Base-by-base conservation (phyloP, 2,113 vertebrate species). In the Malurus alboscapulatus region DNA sequence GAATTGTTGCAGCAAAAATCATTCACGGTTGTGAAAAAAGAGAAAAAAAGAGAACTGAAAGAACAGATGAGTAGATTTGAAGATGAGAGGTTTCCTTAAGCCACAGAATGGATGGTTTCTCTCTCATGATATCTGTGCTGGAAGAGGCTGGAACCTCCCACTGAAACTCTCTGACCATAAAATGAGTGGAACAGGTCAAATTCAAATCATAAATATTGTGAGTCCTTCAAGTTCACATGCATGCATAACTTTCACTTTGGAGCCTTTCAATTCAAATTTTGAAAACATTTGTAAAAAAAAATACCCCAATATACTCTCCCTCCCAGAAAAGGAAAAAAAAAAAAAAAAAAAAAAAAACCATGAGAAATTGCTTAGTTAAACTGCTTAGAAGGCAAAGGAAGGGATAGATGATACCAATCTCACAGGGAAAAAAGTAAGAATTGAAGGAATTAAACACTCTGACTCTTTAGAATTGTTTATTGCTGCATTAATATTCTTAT, bases 201-300 rank as follows among this genome's bases (percentile, higher is more conserved):
- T 62, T 63, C 12, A 78, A 82, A 54, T 50, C 2, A 4, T 38
- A 63, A 65, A 53, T 86, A 34, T 14, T n/a, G 13, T 30, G 15
- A 68, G 6, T 14, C 7, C 7, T 74, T 20, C 9, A 48, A 86
- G 21, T 50, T 77, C 32, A 58, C 24, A 32, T 48, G 20, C 12
- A 65, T 30, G 36, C 5, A 58, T 30, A 45, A 29, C 5, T 17
- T 57, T 53, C 0, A 0, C 4, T 54, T 63, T 1, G 1, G 38
- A 48, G 26, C 14, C 20, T 89, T 65, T 54, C 57, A 86, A 44
- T 68, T 26, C 9, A 77, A 13, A n/a, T 62, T 3, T 7, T 19
- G 24, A 7, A 68, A 85, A 53, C 17, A 34, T 13, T 14, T 68
- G 6, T 29, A 20, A 55, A 84, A 67, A 36, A 87, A 73, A 17